These are phyloP conservation scores for Aleiodes leptofemur DNA, from an alignment of 2,888 invertebrate genomes.

Conservation along the genomic window DNA sequence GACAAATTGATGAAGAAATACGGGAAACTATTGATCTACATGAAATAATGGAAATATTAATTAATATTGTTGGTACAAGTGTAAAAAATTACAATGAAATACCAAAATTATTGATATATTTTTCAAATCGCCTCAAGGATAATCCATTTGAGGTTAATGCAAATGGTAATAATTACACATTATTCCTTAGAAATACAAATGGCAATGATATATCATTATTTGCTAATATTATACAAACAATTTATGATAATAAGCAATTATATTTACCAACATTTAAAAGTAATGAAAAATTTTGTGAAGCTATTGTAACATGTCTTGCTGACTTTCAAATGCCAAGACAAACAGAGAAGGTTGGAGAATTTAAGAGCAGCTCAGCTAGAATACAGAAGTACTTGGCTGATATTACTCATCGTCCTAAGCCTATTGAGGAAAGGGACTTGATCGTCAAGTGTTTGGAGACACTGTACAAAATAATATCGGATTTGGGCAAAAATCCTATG, in stretches of 20 bases:
- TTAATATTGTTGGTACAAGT: slow-evolving; percentile 38
- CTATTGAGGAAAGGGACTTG: slow-evolving; percentile 73
- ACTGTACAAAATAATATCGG: slow-evolving; percentile 80
- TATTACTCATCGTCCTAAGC: slow-evolving; percentile 53
- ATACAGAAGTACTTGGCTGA: slow-evolving; percentile 59
- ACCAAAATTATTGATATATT: slow-evolving; percentile 64
- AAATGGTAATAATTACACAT: slow-evolving; percentile 61
- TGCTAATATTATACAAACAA: slow-evolving; percentile 56
- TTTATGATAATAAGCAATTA: slow-evolving; percentile 54
- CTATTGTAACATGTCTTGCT: slow-evolving; percentile 62
- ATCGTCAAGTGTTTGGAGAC: slow-evolving; percentile 78
- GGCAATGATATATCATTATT: slow-evolving; percentile 60
- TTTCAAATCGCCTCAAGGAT: slow-evolving; percentile 62
- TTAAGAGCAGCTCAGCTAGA: slow-evolving; percentile 54
- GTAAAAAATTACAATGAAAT: slow-evolving; percentile 61
- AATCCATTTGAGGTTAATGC: slow-evolving; percentile 54
- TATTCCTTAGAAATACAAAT: slow-evolving; percentile 57
- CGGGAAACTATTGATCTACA: slow-evolving; percentile 36
- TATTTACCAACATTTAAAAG: slow-evolving; percentile 58
- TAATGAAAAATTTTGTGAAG: slow-evolving; percentile 62
- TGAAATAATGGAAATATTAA: slow-evolving; percentile 42
- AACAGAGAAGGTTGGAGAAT: slow-evolving; percentile 54
- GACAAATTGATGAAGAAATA: slow-evolving; percentile 44
- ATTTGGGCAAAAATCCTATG: slow-evolving; percentile 76
- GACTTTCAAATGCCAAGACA: slow-evolving; percentile 58